Conservation (phyloP, 2,888 invertebrate species). For the Lepidochitona cinerea region DNA sequence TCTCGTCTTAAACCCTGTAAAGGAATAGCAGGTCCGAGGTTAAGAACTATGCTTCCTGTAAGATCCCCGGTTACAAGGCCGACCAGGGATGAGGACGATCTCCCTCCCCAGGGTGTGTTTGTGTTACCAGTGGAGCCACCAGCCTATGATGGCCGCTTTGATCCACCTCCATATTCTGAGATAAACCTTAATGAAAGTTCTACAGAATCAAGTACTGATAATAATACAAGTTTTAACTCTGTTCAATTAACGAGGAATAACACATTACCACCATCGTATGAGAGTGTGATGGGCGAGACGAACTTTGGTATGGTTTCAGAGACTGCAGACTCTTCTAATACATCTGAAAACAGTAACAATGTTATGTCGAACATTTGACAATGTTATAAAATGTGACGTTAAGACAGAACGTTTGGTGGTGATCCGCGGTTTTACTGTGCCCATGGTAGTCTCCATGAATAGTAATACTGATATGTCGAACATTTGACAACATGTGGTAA, state of each 20-base stretch:
- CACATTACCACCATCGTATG: neutral
- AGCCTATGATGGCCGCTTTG: neutral
- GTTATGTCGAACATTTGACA: too few species aligned
- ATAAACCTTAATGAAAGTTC: neutral
- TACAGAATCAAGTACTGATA: neutral
- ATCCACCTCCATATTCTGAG: neutral
- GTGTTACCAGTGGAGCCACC: neutral
- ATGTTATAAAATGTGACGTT: too few species aligned
- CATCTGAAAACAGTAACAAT: too few species aligned
- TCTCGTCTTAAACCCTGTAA: neutral
- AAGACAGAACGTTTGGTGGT: too few species aligned
- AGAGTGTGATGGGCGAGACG: neutral
- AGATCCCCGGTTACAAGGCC: neutral
- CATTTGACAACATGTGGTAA: too few species aligned
- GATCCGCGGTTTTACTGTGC: too few species aligned
- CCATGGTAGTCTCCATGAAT: too few species aligned
- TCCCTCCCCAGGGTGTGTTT: neutral
- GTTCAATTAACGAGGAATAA: neutral
- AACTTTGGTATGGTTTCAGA: neutral
- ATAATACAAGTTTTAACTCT: neutral
- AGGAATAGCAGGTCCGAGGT: neutral
- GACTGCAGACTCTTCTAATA: neutral
- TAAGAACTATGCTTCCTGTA: neutral
- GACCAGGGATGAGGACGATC: neutral
- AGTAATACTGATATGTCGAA: too few species aligned